These are phyloP conservation scores for Ailuropoda melanoleuca DNA, from an alignment of 2,113 vertebrate species.

Conservation along the genomic window DNA sequence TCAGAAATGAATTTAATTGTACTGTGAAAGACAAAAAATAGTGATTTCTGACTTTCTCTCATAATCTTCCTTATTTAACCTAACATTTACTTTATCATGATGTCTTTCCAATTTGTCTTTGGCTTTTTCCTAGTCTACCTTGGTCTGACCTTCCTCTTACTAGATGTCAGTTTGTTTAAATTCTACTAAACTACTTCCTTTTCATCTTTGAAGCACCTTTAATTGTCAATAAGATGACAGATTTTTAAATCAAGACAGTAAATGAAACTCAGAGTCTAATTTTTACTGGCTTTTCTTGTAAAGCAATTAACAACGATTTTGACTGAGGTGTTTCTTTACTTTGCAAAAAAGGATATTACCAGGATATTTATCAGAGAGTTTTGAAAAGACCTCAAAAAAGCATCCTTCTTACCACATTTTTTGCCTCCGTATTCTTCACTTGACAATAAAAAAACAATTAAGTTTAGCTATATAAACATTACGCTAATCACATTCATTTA, in stretches of 20 bases:
- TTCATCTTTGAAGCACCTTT: not conserved
- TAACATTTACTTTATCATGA: not conserved
- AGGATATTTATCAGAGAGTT: not conserved
- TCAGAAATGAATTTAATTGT: not conserved
- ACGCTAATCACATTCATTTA: conserved; percentile 46
- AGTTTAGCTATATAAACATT: conserved; percentile 27
- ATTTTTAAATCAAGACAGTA: not conserved
- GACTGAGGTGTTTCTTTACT: not conserved
- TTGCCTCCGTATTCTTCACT: not conserved
- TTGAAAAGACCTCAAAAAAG: not conserved
- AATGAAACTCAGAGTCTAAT: not conserved
- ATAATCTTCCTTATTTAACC: not conserved
- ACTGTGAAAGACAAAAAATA: not conserved
- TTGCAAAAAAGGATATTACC: not conserved
- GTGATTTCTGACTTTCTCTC: not conserved
- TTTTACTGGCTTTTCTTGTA: not conserved
- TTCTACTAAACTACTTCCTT: not conserved
- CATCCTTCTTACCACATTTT: not conserved
- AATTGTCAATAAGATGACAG: not conserved
- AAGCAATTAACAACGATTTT: not conserved
- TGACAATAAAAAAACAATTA: not conserved
- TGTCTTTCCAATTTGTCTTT: not conserved
- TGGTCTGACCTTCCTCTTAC: not conserved
- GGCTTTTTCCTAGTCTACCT: not conserved
- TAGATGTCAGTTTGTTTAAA: not conserved